These are phyloP conservation scores for Sebastes elongatus DNA, from an alignment of 2,797 vertebrate genomes.

Conservation along the genomic window DNA sequence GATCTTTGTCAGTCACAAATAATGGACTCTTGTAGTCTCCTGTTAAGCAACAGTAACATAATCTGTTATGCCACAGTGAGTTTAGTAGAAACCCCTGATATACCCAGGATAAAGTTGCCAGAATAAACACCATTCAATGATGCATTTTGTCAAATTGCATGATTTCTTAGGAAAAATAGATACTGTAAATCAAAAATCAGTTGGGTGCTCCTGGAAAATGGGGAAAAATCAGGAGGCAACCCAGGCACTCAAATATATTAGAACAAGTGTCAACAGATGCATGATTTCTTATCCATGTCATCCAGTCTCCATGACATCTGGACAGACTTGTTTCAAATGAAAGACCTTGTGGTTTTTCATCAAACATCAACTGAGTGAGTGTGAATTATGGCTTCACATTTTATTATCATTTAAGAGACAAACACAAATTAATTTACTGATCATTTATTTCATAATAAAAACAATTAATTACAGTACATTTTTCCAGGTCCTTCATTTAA, in stretches of 20 bases:
- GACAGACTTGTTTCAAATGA: neutral
- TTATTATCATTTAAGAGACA: neutral
- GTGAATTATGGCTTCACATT: neutral
- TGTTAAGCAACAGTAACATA: neutral
- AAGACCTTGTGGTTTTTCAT: neutral
- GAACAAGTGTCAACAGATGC: no score
- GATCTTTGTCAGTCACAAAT: neutral
- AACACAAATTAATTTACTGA: neutral
- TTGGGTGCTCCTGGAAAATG: no score
- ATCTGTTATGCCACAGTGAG: neutral
- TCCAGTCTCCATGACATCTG: neutral
- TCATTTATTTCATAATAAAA: slow-evolving; percentile 48
- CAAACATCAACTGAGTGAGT: neutral
- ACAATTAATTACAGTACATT: slow-evolving; percentile 20
- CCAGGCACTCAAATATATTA: no score
- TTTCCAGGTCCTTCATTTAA: slow-evolving; percentile 20
- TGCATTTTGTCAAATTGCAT: neutral
- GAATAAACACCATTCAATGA: neutral
- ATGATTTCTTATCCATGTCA: neutral
- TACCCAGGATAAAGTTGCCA: neutral
- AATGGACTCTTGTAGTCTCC: neutral
- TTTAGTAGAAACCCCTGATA: neutral
- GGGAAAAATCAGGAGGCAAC: no score
- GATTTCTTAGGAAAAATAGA: neutral
- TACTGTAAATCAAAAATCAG: no score